Evolutionary conservation across 2,888 invertebrate genomes (phyloP), one percentile per base, ranked within the genome.

Genomic region (Drosophila koepferae): DNA sequence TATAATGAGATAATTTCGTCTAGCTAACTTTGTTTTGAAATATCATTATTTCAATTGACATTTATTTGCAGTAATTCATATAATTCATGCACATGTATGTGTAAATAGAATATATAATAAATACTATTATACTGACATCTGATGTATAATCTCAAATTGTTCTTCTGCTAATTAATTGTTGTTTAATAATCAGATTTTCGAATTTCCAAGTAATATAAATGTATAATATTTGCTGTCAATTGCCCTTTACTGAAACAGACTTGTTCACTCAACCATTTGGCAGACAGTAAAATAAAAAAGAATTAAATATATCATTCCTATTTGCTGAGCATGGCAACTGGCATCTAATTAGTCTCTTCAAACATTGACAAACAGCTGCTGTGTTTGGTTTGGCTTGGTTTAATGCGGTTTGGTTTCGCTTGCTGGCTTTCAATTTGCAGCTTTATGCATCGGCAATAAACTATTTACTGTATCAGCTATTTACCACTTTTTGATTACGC

Each of bases 401-500:
- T 61, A 12, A 2, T 40, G 38, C 18, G 10, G 41, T 53, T 41
- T 48, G 55, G 59, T 36, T 41, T 55, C 34, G 48, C 16, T 62
- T 56, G 41, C 51, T 48, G 74, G 66, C 67, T 73, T 74, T 68
- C 65, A 84, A 84, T 82, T 87, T 80, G 73, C 72, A 75, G 78
- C 65, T 82, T 84, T 78, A 78, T 85, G 78, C 80, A 74, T 75
- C 58, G 60, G 72, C 73, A 72, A 87, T 85, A 81, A 86, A 86
- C 75, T 84, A 87, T 85, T 85, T 87, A 84, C 85, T 72, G 79
- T 81, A 78, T 87, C 81, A 77, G 76, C 69, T 79, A 81, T 85
- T 85, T 87, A 87, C 85, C 88, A 81, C 87, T 86, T 86, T 85
- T 86, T 86, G 87, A 86, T 86, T 86, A 82, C 85, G 87, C 88